Evolutionary conservation across 2,888 invertebrate species (phyloP).

Genomic region (Augochlorella aurata): DNA sequence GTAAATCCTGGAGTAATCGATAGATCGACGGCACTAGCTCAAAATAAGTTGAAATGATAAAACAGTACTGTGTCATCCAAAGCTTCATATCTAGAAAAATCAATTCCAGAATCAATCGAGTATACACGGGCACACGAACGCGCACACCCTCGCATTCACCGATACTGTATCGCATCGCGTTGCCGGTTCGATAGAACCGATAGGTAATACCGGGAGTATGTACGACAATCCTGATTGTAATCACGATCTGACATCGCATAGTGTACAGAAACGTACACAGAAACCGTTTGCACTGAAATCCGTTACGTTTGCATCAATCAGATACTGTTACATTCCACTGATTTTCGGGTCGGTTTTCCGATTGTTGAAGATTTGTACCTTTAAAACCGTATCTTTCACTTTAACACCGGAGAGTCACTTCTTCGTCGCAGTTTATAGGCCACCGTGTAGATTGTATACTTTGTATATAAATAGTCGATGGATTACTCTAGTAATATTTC

Average conservation of each 20-base stretch:
- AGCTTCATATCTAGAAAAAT: neutral
- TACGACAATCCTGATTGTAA: conserved; percentile 16
- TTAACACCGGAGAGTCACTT: neutral
- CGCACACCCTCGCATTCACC: neutral
- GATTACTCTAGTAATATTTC: neutral
- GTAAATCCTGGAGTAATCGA: neutral
- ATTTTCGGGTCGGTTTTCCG: neutral
- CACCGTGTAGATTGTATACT: neutral
- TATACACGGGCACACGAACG: neutral
- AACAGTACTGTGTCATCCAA: neutral
- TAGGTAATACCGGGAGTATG: conserved; percentile 1
- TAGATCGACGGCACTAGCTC: neutral
- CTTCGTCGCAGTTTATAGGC: neutral
- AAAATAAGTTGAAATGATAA: neutral
- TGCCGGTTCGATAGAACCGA: conserved; percentile 3
- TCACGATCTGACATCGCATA: neutral
- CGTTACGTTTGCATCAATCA: neutral
- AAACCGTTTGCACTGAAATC: neutral
- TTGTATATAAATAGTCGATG: neutral
- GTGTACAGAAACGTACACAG: neutral
- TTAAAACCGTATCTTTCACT: neutral
- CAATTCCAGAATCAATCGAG: neutral
- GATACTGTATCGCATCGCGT: neutral
- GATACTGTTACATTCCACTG: neutral
- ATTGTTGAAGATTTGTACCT: neutral